These are phyloP conservation scores for Emys orbicularis DNA, from an alignment of 2,797 vertebrate species.

Conservation along the genomic window DNA sequence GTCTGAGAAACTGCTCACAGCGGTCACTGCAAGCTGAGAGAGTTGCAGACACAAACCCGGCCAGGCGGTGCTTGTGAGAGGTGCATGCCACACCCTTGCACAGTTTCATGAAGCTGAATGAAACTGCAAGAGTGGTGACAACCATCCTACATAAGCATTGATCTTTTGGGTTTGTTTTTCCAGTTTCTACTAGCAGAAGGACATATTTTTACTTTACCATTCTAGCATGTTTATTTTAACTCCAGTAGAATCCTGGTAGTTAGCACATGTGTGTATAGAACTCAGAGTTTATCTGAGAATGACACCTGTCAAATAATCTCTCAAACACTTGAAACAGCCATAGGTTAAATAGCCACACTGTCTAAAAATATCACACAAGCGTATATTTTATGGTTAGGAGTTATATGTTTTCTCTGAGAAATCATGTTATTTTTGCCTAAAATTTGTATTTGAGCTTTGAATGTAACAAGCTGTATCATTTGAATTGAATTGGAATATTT, in stretches of 20 bases:
- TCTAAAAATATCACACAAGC: not conserved
- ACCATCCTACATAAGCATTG: not conserved
- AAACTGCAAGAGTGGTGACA: not conserved
- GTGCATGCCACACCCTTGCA: too few species aligned
- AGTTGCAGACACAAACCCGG: fast-evolving
- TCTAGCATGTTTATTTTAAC: not conserved
- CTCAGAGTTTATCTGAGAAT: not conserved
- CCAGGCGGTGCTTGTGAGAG: too few species aligned
- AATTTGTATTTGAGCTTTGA: not conserved
- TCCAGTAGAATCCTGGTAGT: not conserved
- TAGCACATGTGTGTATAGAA: not conserved
- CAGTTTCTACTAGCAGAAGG: not conserved
- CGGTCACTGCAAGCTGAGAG: too few species aligned
- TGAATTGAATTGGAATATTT: not conserved
- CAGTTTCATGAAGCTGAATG: not conserved
- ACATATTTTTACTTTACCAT: not conserved
- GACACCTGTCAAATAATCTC: not conserved
- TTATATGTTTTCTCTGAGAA: not conserved
- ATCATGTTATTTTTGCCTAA: not conserved
- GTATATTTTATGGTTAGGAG: not conserved
- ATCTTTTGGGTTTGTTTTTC: not conserved
- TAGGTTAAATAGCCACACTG: not conserved
- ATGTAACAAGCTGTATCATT: not conserved
- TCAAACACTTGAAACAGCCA: not conserved
- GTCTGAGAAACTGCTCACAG: too few species aligned